These are phyloP conservation scores for Lasiommata megera DNA, from an alignment of 2,888 invertebrate genomes.

Conservation along the genomic window DNA sequence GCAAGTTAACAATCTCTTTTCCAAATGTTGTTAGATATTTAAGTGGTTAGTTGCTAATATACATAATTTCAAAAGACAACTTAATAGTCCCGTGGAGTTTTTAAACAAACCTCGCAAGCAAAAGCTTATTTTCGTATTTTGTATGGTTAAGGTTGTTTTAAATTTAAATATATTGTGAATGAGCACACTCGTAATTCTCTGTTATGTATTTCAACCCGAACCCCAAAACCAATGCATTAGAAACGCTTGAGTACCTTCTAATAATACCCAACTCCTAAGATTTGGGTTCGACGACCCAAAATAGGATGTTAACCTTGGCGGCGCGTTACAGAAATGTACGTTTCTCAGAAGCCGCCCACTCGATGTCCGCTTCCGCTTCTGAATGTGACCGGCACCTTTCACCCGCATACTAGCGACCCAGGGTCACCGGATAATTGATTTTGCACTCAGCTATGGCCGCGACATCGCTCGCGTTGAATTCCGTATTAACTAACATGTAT, in stretches of 20 bases:
- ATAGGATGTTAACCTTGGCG: neutral
- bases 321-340: neutral
- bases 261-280: neutral
- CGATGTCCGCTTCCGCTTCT: slow-evolving; percentile 38
- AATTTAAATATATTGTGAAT: no score
- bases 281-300: neutral
- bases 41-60: no score
- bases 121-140: no score
- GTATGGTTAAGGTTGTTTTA: no score
- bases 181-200: neutral
- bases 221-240: neutral
- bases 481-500: no score
- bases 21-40: no score
- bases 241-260: neutral
- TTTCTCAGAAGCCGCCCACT: slow-evolving; percentile 1
- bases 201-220: neutral
- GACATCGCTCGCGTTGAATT: no score
- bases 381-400: slow-evolving; percentile 42
- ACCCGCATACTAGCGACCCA: slow-evolving; percentile 55
- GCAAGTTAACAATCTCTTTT: no score
- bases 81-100: no score
- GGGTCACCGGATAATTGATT: slow-evolving; percentile 54
- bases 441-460: slow-evolving; percentile 34
- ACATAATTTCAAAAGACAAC: no score
- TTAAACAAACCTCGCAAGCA: no score